These are phyloP conservation scores for Mellivora capensis DNA, from an alignment of 2,113 vertebrate species.

Conservation along the genomic window DNA sequence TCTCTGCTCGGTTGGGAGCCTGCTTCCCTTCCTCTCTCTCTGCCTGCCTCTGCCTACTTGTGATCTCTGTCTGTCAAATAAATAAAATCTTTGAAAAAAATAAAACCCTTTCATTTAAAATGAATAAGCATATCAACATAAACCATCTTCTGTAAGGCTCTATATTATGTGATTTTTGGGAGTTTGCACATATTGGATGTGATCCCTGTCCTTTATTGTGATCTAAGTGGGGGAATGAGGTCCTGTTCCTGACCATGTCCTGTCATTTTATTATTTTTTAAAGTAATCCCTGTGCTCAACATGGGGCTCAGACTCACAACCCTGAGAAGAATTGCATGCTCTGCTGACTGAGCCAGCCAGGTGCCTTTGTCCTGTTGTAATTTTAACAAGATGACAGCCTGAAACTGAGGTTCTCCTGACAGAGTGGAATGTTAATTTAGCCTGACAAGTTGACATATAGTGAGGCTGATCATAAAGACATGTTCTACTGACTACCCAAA, in stretches of 20 bases:
- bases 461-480: not conserved
- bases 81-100: not conserved
- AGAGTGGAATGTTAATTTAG: not conserved
- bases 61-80: no score
- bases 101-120: not conserved
- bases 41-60: no score
- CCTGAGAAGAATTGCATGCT: not conserved
- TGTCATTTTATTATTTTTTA: not conserved
- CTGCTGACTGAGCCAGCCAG: not conserved
- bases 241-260: not conserved
- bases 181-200: not conserved
- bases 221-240: not conserved
- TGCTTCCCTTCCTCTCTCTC: no score
- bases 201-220: not conserved
- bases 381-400: not conserved
- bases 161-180: not conserved
- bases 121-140: not conserved
- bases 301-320: not conserved
- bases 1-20: no score
- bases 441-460: slow-evolving; percentile 16
- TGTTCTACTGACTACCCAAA: not conserved
- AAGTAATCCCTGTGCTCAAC: not conserved
- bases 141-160: not conserved
- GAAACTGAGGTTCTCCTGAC: not conserved
- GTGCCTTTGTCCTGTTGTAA: not conserved